Base-by-base conservation (phyloP, 2,888 invertebrate species). In the Hypsopygia costalis region DNA sequence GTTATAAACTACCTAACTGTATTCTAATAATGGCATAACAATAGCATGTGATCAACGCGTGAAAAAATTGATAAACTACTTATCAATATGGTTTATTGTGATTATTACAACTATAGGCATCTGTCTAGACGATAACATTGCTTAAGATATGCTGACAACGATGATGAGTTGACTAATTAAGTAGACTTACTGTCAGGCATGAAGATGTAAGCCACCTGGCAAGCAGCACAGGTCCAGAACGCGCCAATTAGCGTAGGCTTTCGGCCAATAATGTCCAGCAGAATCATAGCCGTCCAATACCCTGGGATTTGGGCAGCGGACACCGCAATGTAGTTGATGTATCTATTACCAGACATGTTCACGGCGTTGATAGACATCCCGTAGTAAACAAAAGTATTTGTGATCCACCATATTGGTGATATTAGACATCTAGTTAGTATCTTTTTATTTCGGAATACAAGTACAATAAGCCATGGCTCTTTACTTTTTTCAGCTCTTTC, bases 231-330 rank as follows among this genome's bases (percentile, higher is more conserved):
- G 1, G 91, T 28, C 41, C 91, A 60, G 68, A 91, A 92, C 0
- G 91, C 89, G 0, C 75, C 76, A 22, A 89, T 89, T 4, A 93
- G 69, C 0, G 92, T 91, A 4, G 88, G 81, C 47, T 91, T 90
- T 45, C 93, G 80, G 1, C 93, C 93, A 6, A 91, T 64, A 38
- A 71, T 83, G 44, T 91, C 91, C 60, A 93, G 81, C n/a, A 93
- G 67, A 5, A 91, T 62, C 40, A 90, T 90, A 0, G 92, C 91
- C 11, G 90, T 57, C 56, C 92, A 80, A 55, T 91, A 93, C 0
- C 92, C 94, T 0, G 94, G 94, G 33, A 94, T 91, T 65, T 94
- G 94, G 0, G 92, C 89, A 0, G 90, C 66, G 0, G 90, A 76
- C 3, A 91, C 92, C 10, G 91, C 71, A 11, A 92, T 87, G 53